Percentiles rank a stretch among this genome's conserved stretches.
phyloP scores from a whole-genome alignment of 1,140 invertebrate species.

The Metaphire vulgaris region DNA sequence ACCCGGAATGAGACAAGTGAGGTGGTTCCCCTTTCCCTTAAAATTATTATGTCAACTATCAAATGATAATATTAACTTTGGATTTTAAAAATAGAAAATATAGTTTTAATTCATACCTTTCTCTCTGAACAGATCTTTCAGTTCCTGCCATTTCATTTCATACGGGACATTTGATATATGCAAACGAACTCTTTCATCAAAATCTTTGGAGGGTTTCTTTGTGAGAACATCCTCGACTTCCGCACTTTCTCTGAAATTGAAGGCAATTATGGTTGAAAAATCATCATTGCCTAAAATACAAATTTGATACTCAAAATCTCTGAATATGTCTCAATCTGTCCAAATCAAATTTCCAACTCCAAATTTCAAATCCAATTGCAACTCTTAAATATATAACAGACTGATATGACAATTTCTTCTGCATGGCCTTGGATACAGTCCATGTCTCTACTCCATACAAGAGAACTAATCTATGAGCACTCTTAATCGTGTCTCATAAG shows the following conservation, averaged over 20 bases:
- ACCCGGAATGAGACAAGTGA: too few relatives aligned
- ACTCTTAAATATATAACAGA: neutral
- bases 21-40: too few relatives aligned
- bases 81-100: too few relatives aligned
- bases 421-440: too few relatives aligned
- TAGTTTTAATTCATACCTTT: too few relatives aligned
- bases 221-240: neutral
- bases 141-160: constrained; percentile 92
- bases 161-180: constrained; percentile 97
- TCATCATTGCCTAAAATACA: neutral
- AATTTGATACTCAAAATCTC: neutral
- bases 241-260: neutral
- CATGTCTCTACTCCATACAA: too few relatives aligned
- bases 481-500: too few relatives aligned
- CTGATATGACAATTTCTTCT: too few relatives aligned
- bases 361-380: neutral
- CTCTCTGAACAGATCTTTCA: constrained; percentile 87
- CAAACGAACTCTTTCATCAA: constrained; percentile 59
- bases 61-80: too few relatives aligned
- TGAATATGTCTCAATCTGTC: neutral
- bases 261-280: neutral
- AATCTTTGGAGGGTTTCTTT: neutral
- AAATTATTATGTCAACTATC: too few relatives aligned
- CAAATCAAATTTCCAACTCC: neutral
- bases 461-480: too few relatives aligned